Conservation (phyloP, 2,797 vertebrate species). For the Malacoraja senta region DNA sequence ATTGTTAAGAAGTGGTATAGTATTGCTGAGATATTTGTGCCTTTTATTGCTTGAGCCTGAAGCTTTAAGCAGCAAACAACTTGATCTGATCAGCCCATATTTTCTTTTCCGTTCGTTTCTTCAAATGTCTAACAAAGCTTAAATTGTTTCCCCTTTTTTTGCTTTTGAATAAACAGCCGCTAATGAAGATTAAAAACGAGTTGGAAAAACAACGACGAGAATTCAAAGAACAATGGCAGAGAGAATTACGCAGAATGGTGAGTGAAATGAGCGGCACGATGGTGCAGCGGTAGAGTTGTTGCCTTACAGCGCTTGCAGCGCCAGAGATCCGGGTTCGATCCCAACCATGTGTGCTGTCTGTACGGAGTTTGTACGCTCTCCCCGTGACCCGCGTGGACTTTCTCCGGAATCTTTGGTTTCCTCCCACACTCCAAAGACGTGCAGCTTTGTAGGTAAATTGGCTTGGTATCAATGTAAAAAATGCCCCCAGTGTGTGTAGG, state of each 20-base stretch:
- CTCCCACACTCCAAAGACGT: no score
- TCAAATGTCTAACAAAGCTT: background rate
- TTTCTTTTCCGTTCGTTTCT: background rate
- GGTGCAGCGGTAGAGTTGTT: no score
- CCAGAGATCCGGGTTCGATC: no score
- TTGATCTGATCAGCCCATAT: no score
- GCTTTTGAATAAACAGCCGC: conserved; percentile 59
- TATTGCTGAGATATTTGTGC: background rate
- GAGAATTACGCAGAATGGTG: conserved; percentile 80
- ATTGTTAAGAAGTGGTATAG: background rate
- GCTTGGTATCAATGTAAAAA: no score
- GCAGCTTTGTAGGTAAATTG: no score
- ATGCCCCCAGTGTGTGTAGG: no score
- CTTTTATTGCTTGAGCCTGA: background rate
- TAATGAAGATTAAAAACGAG: conserved; percentile 77
- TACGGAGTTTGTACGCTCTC: no score
- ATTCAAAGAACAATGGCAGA: conserved; percentile 87
- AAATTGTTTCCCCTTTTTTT: background rate
- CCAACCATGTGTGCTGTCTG: no score
- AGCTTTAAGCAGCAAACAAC: background rate
- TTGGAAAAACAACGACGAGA: conserved; percentile 88
- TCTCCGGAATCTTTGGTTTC: no score
- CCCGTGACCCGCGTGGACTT: no score
- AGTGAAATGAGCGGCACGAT: conserved; percentile 40
- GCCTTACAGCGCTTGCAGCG: no score